Base-by-base conservation (phyloP, 2,113 vertebrate genomes). In the Pachycephala philippinensis region DNA sequence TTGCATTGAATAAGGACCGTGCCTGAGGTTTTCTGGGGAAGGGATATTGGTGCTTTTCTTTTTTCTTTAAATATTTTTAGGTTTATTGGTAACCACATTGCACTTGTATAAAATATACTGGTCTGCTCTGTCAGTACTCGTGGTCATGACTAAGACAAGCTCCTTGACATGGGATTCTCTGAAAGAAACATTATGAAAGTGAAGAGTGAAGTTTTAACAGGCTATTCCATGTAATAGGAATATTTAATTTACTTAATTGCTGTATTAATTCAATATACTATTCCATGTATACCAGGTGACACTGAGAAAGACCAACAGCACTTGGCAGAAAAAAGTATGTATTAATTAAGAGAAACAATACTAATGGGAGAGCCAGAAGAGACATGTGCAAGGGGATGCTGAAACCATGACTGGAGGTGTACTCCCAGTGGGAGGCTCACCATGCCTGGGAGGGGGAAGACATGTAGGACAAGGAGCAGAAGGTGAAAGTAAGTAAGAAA, bases 401-500 rank as follows among this genome's bases (percentile, higher is more conserved):
- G 52, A 49, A 11, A 63, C 37, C 6, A 5, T 1, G 1, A 28
- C 40, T 54, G 39, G 13, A 45, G 27, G 42, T 13, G 3, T 0
- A 2, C 9, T 44, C 42, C 30, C 44, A 59, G 45, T 5, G 52
- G 35, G 20, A 72, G 14, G 31, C 49, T 47, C 2, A 1, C 16
- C 31, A 11, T 9, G 18, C 22, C 23, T 3, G 10, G 31, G 14
- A 39, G 20, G 13, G 24, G 10, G 15, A 20, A 35, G 14, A 50
- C 1, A 0, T 1, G 0, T 5, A 65, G 61, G 28, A 49, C 21
- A 37, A 47, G 42, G 15, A 66, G 37, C 6, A 75, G 40, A 2
- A 59, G 8, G 42, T 2, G 2, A 85, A 56, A 78, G 7, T 26
- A 60, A 65, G 5, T 5, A 27, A 52, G 31, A 79, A 79, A 31